Percentiles rank a stretch among this genome's conserved stretches.
phyloP scores from a whole-genome alignment of 1,140 invertebrate genomes.

The Apis florea region DNA sequence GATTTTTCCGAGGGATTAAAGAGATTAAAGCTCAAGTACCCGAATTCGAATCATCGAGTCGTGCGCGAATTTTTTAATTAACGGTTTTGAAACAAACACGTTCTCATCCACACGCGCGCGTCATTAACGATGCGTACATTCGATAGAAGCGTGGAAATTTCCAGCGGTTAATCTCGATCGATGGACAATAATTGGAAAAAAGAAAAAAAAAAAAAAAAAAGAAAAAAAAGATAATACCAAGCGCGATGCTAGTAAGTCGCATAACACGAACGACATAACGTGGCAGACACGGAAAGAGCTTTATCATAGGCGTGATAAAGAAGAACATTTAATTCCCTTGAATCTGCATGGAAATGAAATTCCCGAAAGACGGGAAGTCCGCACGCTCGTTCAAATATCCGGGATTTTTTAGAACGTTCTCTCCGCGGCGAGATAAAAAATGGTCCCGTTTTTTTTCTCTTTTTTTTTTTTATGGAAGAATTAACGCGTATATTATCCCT shows the following conservation, averaged over 20 bases:
- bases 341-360: constrained; percentile 48
- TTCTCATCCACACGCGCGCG: too few relatives aligned
- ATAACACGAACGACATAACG: not conserved
- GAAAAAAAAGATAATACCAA: too few relatives aligned
- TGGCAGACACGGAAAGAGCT: not conserved
- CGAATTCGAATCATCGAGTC: too few relatives aligned
- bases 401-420: not conserved
- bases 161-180: too few relatives aligned
- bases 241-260: too few relatives aligned
- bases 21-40: too few relatives aligned
- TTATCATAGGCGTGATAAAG: not conserved
- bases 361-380: constrained; percentile 25
- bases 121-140: too few relatives aligned
- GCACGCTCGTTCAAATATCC: constrained; percentile 2
- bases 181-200: too few relatives aligned
- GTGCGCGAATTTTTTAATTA: not conserved
- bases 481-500: constrained; percentile 10
- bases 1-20: too few relatives aligned
- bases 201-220: too few relatives aligned
- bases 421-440: not conserved
- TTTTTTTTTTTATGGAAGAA: not conserved
- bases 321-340: constrained; percentile 21
- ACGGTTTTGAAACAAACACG: not conserved
- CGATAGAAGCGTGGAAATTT: too few relatives aligned
- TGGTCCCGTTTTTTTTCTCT: too few relatives aligned